phyloP scores from a whole-genome alignment of 2,113 vertebrate genomes.

The Orientallactaga bullata region DNA sequence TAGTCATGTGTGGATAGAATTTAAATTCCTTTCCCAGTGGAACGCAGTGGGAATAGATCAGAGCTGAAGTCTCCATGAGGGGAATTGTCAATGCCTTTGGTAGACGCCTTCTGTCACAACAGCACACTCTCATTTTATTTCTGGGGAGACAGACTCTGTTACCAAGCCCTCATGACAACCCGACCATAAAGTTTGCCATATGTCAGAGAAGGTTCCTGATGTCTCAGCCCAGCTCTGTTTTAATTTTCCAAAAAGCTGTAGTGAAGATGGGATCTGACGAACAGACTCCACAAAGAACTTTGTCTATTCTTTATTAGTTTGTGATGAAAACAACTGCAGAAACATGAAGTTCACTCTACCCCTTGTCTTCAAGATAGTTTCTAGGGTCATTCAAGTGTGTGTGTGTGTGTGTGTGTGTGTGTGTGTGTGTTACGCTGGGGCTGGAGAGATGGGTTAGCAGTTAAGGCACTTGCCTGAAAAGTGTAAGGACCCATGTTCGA shows the following conservation, averaged over 20 bases:
- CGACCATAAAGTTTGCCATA: not conserved
- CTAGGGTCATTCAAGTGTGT: conserved; percentile 36
- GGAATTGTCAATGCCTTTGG: not conserved
- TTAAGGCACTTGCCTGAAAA: too few relatives aligned
- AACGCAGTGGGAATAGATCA: not conserved
- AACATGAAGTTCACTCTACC: conserved; percentile 44
- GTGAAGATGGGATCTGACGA: not conserved
- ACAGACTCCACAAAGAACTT: conserved; percentile 42
- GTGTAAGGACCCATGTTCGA: too few relatives aligned
- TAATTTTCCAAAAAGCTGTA: conserved; percentile 56
- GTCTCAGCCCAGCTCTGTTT: conserved; percentile 54
- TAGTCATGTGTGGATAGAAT: conserved; percentile 17
- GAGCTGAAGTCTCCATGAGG: not conserved
- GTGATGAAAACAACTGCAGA: conserved; percentile 66
- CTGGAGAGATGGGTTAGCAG: too few relatives aligned
- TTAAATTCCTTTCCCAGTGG: conserved; percentile 50
- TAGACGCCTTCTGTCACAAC: not conserved
- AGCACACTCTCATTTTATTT: conserved; percentile 31
- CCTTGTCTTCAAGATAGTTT: conserved; percentile 51
- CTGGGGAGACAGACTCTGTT: conserved; percentile 21
- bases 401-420: too few relatives aligned
- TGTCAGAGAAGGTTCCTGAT: not conserved
- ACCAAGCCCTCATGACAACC: not conserved
- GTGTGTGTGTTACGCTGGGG: too few relatives aligned
- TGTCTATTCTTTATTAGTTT: conserved; percentile 69